Conservation (phyloP, 2,797 vertebrate species). For the Pipistrellus pygmaeus region DNA sequence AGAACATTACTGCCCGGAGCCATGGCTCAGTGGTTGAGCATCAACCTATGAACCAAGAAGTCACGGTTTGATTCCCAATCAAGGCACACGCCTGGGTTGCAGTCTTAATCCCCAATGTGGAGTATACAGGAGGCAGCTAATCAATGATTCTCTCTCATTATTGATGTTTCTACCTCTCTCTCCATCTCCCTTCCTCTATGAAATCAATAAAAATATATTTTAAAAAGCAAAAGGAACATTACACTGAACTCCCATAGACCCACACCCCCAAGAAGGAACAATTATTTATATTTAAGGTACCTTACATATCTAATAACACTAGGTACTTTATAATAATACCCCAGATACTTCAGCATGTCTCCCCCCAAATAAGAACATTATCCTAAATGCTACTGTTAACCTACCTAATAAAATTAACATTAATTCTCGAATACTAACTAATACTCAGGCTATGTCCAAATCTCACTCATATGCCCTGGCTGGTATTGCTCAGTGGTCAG, state of each 20-base stretch:
- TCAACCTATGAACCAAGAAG: no score
- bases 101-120: no score
- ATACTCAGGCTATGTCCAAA: background rate
- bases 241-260: background rate
- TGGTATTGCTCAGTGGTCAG: no score
- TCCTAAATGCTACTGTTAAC: background rate
- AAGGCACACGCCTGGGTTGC: no score
- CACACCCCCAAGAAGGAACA: background rate
- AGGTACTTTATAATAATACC: background rate
- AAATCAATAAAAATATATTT: no score
- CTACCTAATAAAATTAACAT: background rate
- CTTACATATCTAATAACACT: background rate
- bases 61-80: no score
- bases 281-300: background rate
- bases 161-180: no score
- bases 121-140: no score
- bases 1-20: background rate
- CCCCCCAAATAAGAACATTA: constrained; percentile 20
- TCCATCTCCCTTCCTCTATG: no score
- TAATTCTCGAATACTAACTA: background rate
- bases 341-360: background rate
- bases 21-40: no score
- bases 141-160: no score
- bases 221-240: background rate
- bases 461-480: background rate